Conservation (phyloP, 2,113 vertebrate genomes). For the Phaetusa simplex region DNA sequence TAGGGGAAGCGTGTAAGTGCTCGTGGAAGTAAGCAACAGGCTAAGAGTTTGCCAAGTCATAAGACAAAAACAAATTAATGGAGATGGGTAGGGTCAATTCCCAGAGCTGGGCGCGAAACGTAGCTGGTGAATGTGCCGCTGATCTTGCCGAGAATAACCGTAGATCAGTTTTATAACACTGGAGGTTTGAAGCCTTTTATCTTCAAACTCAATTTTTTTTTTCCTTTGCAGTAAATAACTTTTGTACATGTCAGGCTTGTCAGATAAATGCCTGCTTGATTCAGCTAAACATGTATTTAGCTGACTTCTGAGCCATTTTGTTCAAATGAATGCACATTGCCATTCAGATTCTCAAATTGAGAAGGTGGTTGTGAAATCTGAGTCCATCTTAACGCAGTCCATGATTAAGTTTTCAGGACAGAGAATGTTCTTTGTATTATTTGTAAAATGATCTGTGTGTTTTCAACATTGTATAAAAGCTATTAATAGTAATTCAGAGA, state of each 20-base stretch:
- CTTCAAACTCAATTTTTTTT: background rate
- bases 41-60: background rate
- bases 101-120: background rate
- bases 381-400: background rate
- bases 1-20: background rate
- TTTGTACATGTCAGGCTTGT: background rate
- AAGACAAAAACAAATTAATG: background rate
- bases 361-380: background rate
- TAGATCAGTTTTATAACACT: background rate
- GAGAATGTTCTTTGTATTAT: background rate
- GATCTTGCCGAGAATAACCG: background rate
- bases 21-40: background rate
- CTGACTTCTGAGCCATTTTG: background rate
- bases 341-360: background rate
- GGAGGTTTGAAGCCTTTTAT: background rate
- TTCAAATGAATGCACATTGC: background rate
- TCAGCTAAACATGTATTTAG: background rate
- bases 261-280: slow-evolving; percentile 1
- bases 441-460: background rate
- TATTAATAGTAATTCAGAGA: background rate
- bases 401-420: background rate
- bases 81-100: background rate
- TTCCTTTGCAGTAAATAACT: background rate
- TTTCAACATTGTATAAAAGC: background rate
- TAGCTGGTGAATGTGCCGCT: background rate